Evolutionary conservation across 2,113 vertebrate species (phyloP).

Genomic region (Gnathonemus echidnorhynchus): DNA sequence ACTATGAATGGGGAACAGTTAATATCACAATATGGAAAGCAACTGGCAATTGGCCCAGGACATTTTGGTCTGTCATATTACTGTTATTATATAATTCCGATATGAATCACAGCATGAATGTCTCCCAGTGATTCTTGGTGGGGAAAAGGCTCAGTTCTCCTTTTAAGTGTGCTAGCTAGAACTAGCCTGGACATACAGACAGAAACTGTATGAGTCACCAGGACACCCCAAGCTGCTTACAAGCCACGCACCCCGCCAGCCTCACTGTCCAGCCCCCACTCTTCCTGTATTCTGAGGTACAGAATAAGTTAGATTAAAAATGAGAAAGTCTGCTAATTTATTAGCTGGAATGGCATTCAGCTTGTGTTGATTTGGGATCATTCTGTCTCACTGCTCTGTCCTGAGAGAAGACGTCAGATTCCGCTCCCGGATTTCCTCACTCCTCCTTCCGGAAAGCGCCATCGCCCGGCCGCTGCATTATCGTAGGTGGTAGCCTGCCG

Average conservation of each 20-base stretch:
- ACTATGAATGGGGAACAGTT: not conserved
- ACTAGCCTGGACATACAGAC: not conserved
- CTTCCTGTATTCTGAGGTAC: not conserved
- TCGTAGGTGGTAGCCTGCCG: too few relatives aligned
- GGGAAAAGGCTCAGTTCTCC: not conserved
- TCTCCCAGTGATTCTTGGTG: not conserved
- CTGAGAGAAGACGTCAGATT: not conserved
- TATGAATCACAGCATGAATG: not conserved
- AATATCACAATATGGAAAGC: not conserved
- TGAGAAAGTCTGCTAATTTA: not conserved
- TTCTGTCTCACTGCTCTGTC: not conserved
- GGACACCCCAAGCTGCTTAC: not conserved
- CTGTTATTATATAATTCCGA: not conserved
- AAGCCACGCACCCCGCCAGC: not conserved
- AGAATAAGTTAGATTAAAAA: not conserved
- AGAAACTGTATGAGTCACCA: not conserved
- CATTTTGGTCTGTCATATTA: not conserved
- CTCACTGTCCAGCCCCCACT: not conserved
- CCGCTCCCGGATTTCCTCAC: not conserved
- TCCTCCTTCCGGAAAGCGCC: not conserved
- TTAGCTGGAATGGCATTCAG: not conserved
- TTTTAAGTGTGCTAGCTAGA: not conserved
- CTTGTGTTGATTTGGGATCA: not conserved
- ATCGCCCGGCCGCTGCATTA: not conserved
- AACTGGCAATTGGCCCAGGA: not conserved